phyloP scores from a whole-genome alignment of 1,140 invertebrate species.

The Drosophila rufa region DNA sequence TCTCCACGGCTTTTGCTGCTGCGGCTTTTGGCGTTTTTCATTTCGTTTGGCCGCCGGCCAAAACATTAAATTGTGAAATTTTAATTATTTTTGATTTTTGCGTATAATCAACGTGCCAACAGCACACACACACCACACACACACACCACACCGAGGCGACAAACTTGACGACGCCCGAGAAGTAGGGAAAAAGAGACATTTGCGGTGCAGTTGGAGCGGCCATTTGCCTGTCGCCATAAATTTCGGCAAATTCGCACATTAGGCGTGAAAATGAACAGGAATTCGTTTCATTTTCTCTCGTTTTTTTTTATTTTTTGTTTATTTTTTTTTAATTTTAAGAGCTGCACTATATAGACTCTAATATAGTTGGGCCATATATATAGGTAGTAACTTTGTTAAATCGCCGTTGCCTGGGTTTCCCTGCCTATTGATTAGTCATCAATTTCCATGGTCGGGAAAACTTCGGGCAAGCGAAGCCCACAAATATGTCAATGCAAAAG shows the following conservation, averaged over 20 bases:
- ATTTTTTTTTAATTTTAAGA: background rate
- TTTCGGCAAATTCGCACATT: conserved; percentile 78
- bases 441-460: conserved; percentile 55
- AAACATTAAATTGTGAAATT: conserved; percentile 84
- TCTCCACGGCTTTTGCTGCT: conserved; percentile 15
- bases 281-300: conserved; percentile 32
- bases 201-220: conserved; percentile 66
- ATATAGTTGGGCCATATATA: background rate
- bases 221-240: conserved; percentile 76
- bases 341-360: background rate
- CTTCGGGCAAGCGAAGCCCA: conserved; percentile 24
- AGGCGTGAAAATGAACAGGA: conserved; percentile 61
- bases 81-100: conserved; percentile 85
- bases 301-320: conserved; percentile 1
- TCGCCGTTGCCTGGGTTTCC: conserved; percentile 61
- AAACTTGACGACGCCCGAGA: conserved; percentile 43
- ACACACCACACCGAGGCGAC: conserved; percentile 23
- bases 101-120: conserved; percentile 83
- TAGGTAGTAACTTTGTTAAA: conserved; percentile 21
- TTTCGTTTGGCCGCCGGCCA: conserved; percentile 66
- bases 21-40: conserved; percentile 48
- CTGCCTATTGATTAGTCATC: conserved; percentile 75
- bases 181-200: conserved; percentile 39
- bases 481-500: conserved; percentile 76
- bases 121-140: conserved; percentile 20